These are phyloP conservation scores for Neuroscelio doddi DNA, from an alignment of 2,888 invertebrate genomes.

Conservation along the genomic window DNA sequence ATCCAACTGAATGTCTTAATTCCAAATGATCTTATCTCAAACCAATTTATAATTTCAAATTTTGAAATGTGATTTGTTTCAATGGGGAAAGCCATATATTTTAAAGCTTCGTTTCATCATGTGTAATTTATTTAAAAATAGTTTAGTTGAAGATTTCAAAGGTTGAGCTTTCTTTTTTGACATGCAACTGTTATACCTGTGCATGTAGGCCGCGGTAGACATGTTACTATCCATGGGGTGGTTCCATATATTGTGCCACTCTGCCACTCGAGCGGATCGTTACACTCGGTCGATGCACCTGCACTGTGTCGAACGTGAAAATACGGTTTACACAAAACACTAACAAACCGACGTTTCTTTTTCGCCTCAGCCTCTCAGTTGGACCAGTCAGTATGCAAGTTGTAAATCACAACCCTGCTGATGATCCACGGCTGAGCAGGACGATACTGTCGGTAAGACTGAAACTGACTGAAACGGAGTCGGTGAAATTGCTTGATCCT, in stretches of 20 bases:
- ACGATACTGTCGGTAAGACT: conserved; percentile 61
- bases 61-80: not conserved
- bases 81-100: too few species aligned
- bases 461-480: conserved; percentile 44
- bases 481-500: conserved; percentile 33
- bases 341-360: too few species aligned
- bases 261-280: conserved; percentile 39
- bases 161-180: too few species aligned
- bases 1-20: not conserved
- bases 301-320: conserved; percentile 19
- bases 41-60: not conserved
- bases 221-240: conserved; percentile 71
- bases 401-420: conserved; percentile 21
- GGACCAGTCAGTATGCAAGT: not conserved
- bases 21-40: not conserved
- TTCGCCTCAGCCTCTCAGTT: not conserved
- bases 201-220: conserved; percentile 70
- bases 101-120: too few species aligned
- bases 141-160: too few species aligned
- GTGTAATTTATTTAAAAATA: too few species aligned
- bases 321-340: not conserved
- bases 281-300: conserved; percentile 36
- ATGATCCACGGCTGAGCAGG: conserved; percentile 50
- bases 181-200: conserved; percentile 56
- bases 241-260: conserved; percentile 64